These are phyloP conservation scores for Panulirus ornatus DNA, from an alignment of 1,140 invertebrate genomes.

Conservation along the genomic window DNA sequence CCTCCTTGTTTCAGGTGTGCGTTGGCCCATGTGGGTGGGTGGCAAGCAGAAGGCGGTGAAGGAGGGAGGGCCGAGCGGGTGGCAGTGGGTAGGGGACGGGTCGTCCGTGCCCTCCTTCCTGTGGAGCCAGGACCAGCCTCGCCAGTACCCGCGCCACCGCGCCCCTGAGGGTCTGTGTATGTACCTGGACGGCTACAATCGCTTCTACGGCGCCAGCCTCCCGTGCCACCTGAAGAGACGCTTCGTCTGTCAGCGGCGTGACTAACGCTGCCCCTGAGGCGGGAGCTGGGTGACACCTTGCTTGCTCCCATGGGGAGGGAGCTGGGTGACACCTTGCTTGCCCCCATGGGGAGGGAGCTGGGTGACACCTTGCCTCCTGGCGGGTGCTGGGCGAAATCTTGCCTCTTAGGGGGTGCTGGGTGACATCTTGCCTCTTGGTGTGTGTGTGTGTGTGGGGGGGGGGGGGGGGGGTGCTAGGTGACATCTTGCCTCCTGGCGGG, in stretches of 20 bases:
- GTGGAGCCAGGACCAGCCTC: slow-evolving; percentile 36
- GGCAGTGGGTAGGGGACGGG: slow-evolving; percentile 20
- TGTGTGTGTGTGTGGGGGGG: too few relatives aligned
- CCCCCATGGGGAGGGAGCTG: too few relatives aligned
- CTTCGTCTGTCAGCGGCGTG: slow-evolving; percentile 37
- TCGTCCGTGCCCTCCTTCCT: neutral
- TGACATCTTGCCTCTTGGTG: too few relatives aligned
- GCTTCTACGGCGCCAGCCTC: slow-evolving; percentile 40
- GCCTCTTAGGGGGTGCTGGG: too few relatives aligned
- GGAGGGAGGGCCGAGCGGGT: neutral
- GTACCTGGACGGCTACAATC: slow-evolving; percentile 40
- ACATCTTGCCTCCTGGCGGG: too few relatives aligned
- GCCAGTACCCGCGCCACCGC: neutral
- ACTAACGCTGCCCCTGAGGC: too few relatives aligned
- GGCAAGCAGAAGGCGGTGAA: neutral
- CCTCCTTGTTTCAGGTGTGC: slow-evolving; percentile 19
- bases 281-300: too few relatives aligned
- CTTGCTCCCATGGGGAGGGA: too few relatives aligned
- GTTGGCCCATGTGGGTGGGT: slow-evolving; percentile 62
- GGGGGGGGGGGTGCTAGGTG: too few relatives aligned
- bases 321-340: too few relatives aligned
- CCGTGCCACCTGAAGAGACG: slow-evolving; percentile 46
- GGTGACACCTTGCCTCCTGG: too few relatives aligned
- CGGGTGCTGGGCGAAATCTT: too few relatives aligned
- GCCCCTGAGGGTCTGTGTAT: slow-evolving; percentile 36